A percentile compares a stretch with the other conserved stretches of the same genome.
phyloP scores from a whole-genome alignment of 2,113 vertebrate genomes.

The Chionomys nivalis region DNA sequence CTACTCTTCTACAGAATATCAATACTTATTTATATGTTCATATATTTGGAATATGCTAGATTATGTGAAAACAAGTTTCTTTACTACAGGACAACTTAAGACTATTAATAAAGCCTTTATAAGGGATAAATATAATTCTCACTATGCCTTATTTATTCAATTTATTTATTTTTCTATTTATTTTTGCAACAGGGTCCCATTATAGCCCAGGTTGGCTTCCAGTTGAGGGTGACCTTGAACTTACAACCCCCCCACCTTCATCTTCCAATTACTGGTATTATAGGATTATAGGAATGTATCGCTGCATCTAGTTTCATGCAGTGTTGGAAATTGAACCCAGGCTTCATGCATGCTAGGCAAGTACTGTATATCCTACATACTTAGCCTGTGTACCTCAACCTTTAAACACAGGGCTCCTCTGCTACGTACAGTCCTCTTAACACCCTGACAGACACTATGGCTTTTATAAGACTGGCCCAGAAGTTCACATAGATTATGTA shows the following conservation, averaged over 20 bases:
- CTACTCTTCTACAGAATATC: constrained; percentile 13
- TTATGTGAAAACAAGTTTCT: constrained; percentile 29
- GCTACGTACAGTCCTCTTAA: neutral
- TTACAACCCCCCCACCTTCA: neutral
- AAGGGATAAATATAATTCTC: constrained; percentile 17
- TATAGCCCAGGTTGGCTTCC: neutral
- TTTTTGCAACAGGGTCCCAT: neutral
- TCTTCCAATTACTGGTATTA: neutral
- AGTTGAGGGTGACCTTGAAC: neutral
- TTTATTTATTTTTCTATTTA: neutral
- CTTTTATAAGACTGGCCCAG: constrained; percentile 27
- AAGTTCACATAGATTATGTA: neutral
- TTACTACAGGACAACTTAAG: neutral
- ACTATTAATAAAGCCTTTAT: neutral
- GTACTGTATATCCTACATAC: neutral
- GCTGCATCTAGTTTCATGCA: neutral
- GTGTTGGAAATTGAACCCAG: neutral
- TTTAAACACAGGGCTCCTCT: neutral
- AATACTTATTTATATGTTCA: neutral
- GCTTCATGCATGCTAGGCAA: neutral
- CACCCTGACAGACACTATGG: neutral
- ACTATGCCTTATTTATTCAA: neutral
- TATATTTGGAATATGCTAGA: constrained; percentile 1
- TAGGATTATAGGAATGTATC: neutral
- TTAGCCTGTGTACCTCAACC: neutral